Percentiles rank a stretch among this genome's conserved stretches.
phyloP scores from a whole-genome alignment of 2,797 vertebrate species.

The Kryptopterus vitreolus region DNA sequence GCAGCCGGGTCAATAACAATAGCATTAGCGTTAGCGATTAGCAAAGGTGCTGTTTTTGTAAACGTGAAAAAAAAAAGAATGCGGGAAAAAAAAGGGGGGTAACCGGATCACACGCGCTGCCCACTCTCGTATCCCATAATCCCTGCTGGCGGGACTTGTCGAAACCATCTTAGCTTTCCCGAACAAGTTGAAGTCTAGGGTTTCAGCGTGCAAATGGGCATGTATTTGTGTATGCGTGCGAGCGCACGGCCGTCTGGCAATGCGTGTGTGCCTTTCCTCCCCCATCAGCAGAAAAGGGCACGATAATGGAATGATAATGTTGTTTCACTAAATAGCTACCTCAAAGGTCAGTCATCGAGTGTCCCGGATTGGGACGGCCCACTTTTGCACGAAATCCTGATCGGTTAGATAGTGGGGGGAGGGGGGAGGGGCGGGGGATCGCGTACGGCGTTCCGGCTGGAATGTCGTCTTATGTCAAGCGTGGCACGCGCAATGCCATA shows the following conservation, averaged over 20 bases:
- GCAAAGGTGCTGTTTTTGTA: conserved; percentile 81
- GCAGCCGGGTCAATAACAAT: conserved; percentile 79
- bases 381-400: conserved; percentile 68
- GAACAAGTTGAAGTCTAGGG: conserved; percentile 73
- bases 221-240: conserved; percentile 5
- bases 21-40: conserved; percentile 77
- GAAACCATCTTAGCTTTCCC: conserved; percentile 77
- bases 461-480: conserved; percentile 45
- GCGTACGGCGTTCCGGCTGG: conserved; percentile 57
- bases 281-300: conserved; percentile 70
- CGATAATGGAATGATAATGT: conserved; percentile 73
- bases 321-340: conserved; percentile 75
- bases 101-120: conserved; percentile 72
- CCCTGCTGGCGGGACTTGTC: conserved; percentile 70
- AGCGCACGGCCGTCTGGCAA: conserved; percentile 28
- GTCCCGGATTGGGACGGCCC: conserved; percentile 60
- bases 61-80: conserved; percentile 78
- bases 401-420: too few species aligned
- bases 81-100: too few species aligned
- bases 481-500: conserved; percentile 33
- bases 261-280: conserved; percentile 68
- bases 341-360: conserved; percentile 70
- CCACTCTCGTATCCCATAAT: conserved; percentile 67
- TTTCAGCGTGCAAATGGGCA: conserved; percentile 65
- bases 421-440: too few species aligned